Base-by-base conservation (phyloP, 1,140 invertebrate genomes). In the Phymastichus coffea region DNA sequence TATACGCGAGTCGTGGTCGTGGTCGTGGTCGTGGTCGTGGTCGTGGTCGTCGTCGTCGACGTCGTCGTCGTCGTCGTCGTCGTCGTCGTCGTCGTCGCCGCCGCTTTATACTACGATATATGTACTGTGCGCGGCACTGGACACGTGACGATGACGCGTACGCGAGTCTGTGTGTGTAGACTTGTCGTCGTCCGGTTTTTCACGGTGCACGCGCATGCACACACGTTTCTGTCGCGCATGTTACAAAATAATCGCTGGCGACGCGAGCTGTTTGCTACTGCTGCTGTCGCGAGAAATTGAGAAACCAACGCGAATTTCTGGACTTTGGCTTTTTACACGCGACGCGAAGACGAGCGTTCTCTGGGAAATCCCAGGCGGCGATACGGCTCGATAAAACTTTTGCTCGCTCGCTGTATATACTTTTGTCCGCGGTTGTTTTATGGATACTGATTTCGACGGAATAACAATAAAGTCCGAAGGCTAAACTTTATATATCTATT, bases 231-330 rank as follows among this genome's bases (percentile, higher is more conserved):
- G n/a, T n/a, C 10, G 44, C 25, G 48, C 23, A 17, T 22, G 28
- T 47, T 57, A 57, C 54, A 57, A 57, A 57, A 48, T 47, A 57
- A 57, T 57, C 48, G 54, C 30, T 25, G n/a, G 22, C 54, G 30
- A 48, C n/a, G n/a, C 22, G 43, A 57, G 53, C 30, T 53, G 51
- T 53, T 53, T 53, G 51, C 17, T n/a, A n/a, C n/a, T n/a, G n/a
- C n/a, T n/a, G n/a, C n/a, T n/a, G n/a, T n/a, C n/a, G n/a, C 25
- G 51, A 43, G 51, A 53, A 53, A 53, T 53, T 53, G 51, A 53
- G 51, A 53, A 53, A 53, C 51, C 38, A 38, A 53, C 37, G n/a
- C 4, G 12, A 43, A 30, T 30, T 41, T 53, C 15, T 22, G 1
- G 12, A 25, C 30, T 41, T 43, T 38, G 28, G 19, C 0, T 14